Evolutionary conservation across 2,113 vertebrate genomes (phyloP).

Genomic region (Saimiri boliviensis): DNA sequence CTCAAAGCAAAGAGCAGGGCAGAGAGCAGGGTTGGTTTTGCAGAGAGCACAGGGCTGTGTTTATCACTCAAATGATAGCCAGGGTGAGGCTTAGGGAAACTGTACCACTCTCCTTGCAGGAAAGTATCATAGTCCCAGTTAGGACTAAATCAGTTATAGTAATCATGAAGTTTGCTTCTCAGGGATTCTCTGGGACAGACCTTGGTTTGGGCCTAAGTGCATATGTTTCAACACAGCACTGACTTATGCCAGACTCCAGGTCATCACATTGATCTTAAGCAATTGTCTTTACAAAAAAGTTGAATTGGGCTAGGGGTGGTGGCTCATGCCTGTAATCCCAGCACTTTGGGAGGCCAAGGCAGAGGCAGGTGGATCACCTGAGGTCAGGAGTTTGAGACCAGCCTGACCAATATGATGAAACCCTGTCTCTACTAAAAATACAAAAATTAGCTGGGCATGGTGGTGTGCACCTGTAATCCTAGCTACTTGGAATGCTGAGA

Average conservation of each 20-base stretch:
- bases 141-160: neutral
- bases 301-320: no score
- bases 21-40: neutral
- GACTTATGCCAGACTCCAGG: neutral
- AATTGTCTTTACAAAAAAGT: neutral
- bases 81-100: neutral
- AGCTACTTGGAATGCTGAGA: no score
- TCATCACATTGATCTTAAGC: neutral
- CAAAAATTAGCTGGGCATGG: no score
- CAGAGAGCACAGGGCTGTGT: neutral
- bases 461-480: no score
- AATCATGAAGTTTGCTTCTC: neutral
- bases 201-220: neutral
- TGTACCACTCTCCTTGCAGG: neutral
- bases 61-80: neutral
- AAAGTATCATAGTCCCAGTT: neutral
- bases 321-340: no score
- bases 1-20: neutral
- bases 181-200: neutral
- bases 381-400: no score
- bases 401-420: no score
- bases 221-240: conserved; percentile 18
- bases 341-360: no score
- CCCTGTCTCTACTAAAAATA: no score
- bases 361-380: no score